Conservation (phyloP, 2,888 invertebrate genomes). For the Xestia c-nigrum region DNA sequence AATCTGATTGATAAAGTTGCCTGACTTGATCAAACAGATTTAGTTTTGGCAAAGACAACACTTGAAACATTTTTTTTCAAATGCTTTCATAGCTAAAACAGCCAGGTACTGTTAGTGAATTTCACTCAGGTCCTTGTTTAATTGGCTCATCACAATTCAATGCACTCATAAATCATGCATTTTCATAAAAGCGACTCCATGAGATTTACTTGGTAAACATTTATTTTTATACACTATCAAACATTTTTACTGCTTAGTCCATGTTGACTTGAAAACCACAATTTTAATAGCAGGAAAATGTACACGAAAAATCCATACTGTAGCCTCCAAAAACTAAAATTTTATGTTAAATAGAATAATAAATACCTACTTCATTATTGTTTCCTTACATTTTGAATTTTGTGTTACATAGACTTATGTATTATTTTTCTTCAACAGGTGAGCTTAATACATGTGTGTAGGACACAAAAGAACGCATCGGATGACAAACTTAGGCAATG, state of each 20-base stretch:
- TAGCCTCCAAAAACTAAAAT: neutral
- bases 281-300: constrained; percentile 10
- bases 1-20: no score
- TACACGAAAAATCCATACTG: neutral
- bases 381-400: neutral
- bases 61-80: neutral
- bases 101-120: neutral
- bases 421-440: constrained; percentile 89
- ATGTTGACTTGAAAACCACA: constrained; percentile 14
- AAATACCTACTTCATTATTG: neutral
- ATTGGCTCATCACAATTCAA: constrained; percentile 15
- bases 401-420: neutral
- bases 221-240: neutral
- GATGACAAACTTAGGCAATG: constrained; percentile 97
- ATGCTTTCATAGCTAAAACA: neutral
- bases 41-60: neutral
- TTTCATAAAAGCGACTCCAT: constrained; percentile 1
- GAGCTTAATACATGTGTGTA: constrained; percentile 96
- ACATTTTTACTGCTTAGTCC: neutral
- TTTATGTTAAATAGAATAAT: neutral
- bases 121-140: constrained; percentile 1
- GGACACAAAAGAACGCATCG: constrained; percentile 96
- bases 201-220: constrained; percentile 6
- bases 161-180: constrained; percentile 24
- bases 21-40: neutral